A percentile compares a stretch with the other conserved stretches of the same genome.
These are phyloP conservation scores for Drosophila lacicola DNA, from an alignment of 2,888 invertebrate species.

Conservation along the genomic window DNA sequence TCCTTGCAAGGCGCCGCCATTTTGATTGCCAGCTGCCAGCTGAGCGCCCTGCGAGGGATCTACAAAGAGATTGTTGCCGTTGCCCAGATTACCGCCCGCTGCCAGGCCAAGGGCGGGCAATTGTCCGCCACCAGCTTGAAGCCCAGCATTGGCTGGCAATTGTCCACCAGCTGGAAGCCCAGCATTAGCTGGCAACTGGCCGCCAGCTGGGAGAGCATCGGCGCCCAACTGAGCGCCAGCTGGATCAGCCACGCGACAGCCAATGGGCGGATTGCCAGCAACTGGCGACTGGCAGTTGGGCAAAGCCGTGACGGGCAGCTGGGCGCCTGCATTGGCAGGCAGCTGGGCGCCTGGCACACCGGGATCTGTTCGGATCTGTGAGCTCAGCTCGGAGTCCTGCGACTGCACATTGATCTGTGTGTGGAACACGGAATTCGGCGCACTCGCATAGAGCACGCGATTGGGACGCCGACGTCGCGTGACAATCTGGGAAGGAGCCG, in stretches of 20 bases:
- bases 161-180: slow-evolving; percentile 41
- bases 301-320: background rate
- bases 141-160: slow-evolving; percentile 26
- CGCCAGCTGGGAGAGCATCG: slow-evolving; percentile 3
- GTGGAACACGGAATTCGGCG: slow-evolving; percentile 77
- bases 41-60: slow-evolving; percentile 48
- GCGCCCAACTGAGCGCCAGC: slow-evolving; percentile 31
- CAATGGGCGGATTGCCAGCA: slow-evolving; percentile 39
- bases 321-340: slow-evolving; percentile 18
- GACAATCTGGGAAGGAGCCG: slow-evolving; percentile 42
- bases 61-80: slow-evolving; percentile 39
- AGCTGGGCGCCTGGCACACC: slow-evolving; percentile 18
- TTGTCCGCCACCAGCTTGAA: slow-evolving; percentile 5
- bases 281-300: slow-evolving; percentile 55
- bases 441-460: slow-evolving; percentile 66
- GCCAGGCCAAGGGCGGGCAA: background rate
- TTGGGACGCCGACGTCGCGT: slow-evolving; percentile 53
- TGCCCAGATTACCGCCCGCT: slow-evolving; percentile 11
- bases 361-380: slow-evolving; percentile 40
- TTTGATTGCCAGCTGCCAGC: slow-evolving; percentile 31
- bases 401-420: slow-evolving; percentile 80
- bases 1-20: slow-evolving; percentile 23
- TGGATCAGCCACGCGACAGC: slow-evolving; percentile 47
- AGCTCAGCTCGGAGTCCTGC: slow-evolving; percentile 70
- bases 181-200: slow-evolving; percentile 17